These are phyloP conservation scores for Chrysemys picta DNA, from an alignment of 2,113 vertebrate genomes.

Conservation along the genomic window DNA sequence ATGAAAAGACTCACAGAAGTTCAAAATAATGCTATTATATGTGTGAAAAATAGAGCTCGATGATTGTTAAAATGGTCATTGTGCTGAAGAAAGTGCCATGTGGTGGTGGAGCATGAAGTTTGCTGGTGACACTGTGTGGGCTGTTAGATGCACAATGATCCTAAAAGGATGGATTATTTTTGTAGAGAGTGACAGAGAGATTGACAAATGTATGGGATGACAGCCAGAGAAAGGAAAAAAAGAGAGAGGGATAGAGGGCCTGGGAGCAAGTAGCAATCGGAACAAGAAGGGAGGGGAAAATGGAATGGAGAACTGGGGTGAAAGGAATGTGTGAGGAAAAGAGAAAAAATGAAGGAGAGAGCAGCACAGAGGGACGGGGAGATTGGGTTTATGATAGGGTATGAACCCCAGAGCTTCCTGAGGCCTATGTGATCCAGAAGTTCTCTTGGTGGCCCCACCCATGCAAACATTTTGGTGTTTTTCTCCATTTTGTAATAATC, in stretches of 20 bases:
- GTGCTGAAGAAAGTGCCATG: background rate
- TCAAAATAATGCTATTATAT: background rate
- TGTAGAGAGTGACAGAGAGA: background rate
- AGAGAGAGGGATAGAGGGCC: background rate
- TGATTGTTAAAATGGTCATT: background rate
- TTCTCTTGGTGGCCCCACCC: background rate
- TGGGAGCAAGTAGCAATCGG: background rate
- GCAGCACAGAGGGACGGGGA: background rate
- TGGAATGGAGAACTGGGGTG: accelerated
- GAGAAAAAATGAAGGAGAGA: background rate
- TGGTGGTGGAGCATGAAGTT: background rate
- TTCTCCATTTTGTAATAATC: accelerated
- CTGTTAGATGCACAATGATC: background rate
- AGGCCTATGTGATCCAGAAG: background rate
- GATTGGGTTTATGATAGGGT: background rate
- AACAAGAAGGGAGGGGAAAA: background rate
- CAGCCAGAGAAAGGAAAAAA: background rate
- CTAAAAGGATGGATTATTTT: background rate
- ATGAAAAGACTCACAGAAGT: background rate
- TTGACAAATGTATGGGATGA: background rate
- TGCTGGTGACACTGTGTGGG: background rate
- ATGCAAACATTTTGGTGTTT: background rate
- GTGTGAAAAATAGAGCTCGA: background rate
- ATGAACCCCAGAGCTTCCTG: background rate
- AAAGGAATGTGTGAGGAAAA: background rate